phyloP scores from a whole-genome alignment of 2,888 invertebrate species.

The Rotaria magnacalcarata region DNA sequence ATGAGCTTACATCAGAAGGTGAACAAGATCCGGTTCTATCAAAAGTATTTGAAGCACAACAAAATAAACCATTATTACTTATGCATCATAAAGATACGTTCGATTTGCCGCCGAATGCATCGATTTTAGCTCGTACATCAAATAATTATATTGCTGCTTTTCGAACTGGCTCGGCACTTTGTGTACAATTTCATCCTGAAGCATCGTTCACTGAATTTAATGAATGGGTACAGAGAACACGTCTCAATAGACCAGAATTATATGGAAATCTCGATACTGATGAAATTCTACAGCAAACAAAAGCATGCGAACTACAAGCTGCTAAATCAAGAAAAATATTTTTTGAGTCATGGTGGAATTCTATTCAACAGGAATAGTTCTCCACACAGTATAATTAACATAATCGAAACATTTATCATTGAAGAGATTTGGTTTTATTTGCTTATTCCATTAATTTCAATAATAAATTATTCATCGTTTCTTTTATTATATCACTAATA shows the following conservation, averaged over 20 bases:
- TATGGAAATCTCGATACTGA: neutral
- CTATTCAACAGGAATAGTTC: neutral
- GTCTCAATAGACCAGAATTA: neutral
- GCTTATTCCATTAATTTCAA: neutral
- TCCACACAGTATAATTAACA: neutral
- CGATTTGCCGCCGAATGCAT: neutral
- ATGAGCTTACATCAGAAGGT: neutral
- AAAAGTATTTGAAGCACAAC: neutral
- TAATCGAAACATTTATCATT: neutral
- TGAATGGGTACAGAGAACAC: slow-evolving; percentile 1
- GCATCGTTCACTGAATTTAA: neutral
- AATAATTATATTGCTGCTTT: slow-evolving; percentile 5
- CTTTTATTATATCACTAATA: no score
- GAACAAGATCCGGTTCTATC: neutral
- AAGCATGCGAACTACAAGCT: neutral
- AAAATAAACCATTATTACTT: neutral
- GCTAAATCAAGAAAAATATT: neutral
- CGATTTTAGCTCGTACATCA: neutral
- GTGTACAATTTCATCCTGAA: slow-evolving; percentile 28
- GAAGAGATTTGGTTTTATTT: neutral
- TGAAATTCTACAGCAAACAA: neutral
- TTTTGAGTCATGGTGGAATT: slow-evolving; percentile 28
- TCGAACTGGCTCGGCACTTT: neutral
- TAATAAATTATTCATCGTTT: no score
- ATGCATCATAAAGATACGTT: slow-evolving; percentile 36